These are phyloP conservation scores for Dreissena rostriformis DNA, from an alignment of 1,140 invertebrate species.

Conservation along the genomic window DNA sequence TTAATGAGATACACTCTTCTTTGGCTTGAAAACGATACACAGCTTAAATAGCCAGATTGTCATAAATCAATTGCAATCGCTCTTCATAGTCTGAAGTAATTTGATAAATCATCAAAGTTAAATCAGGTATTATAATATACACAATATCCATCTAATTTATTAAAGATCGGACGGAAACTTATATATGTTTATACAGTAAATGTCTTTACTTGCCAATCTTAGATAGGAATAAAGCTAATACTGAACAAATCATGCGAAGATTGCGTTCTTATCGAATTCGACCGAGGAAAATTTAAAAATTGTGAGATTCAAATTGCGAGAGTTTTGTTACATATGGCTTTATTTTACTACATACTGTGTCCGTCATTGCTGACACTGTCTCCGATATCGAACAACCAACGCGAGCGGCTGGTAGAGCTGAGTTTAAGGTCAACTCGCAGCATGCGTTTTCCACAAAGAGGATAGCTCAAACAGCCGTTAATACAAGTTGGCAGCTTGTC, in stretches of 20 bases:
- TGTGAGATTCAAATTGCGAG: not conserved
- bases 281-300: not conserved
- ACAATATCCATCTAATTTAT: not conserved
- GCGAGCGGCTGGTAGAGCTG: not conserved
- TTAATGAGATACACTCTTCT: not conserved
- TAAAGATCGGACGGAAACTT: not conserved
- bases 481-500: not conserved
- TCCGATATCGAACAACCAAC: slow-evolving; percentile 29
- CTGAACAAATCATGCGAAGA: not conserved
- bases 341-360: slow-evolving; percentile 12
- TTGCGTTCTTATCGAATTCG: not conserved
- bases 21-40: not conserved
- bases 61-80: not conserved
- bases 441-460: slow-evolving; percentile 28
- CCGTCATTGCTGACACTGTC: slow-evolving; percentile 27
- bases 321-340: not conserved
- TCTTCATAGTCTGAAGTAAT: not conserved
- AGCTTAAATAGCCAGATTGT: not conserved
- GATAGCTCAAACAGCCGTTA: slow-evolving; percentile 7
- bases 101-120: slow-evolving; percentile 3
- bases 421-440: slow-evolving; percentile 12
- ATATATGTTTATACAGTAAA: slow-evolving; percentile 1
- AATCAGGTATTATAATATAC: not conserved
- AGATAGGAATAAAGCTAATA: no score
- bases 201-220: not conserved